Base-by-base conservation (phyloP, 2,113 vertebrate species). In the Pterocles gutturalis region DNA sequence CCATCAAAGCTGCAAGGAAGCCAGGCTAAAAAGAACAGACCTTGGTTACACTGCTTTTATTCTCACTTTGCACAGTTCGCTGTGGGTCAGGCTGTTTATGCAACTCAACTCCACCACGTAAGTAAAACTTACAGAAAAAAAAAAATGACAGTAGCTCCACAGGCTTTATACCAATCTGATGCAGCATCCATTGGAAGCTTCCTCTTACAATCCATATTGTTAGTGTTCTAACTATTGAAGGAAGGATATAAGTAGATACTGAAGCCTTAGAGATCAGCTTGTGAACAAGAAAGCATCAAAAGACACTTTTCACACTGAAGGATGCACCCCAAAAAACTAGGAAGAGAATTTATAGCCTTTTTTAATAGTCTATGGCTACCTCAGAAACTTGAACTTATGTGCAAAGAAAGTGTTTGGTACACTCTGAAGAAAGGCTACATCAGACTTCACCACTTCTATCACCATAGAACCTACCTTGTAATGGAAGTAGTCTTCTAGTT, bases 401-500 rank as follows among this genome's bases (percentile, higher is more conserved):
- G 38, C 18, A 48, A 78, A 11, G 11, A 92, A 77, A 76, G n/a
- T 20, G 9, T 65, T 6, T 36, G 18, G 13, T 60, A 66, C 6
- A 18, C 36, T 41, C 33, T 60, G 38, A 55, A 87, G 46, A 83
- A 90, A 93, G 15, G 14, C 26, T 57, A n/a, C 19, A 17, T 20
- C 51, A 93, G 54, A 93, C 26, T 73, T 70, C 10, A 58, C 49
- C 17, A 38, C 13, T 79, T 84, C 45, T 38, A 33, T 85, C n/a
- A 89, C 17, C 33, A 34, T 0, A 4, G 21, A 87, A 58, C 93
- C 64, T 97, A 99, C 99, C 99, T 99, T 98, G 48, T 98, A 98
- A 34, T 91, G 91, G 76, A 99, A 99, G 94, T 98, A 98, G 21
- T 98, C 97, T 92, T 99, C 98, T 10, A 98, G 92, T 93, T 99